Percentiles rank a stretch among this genome's conserved stretches.
phyloP scores from a whole-genome alignment of 1,140 invertebrate species.

The Hetaerina americana region DNA sequence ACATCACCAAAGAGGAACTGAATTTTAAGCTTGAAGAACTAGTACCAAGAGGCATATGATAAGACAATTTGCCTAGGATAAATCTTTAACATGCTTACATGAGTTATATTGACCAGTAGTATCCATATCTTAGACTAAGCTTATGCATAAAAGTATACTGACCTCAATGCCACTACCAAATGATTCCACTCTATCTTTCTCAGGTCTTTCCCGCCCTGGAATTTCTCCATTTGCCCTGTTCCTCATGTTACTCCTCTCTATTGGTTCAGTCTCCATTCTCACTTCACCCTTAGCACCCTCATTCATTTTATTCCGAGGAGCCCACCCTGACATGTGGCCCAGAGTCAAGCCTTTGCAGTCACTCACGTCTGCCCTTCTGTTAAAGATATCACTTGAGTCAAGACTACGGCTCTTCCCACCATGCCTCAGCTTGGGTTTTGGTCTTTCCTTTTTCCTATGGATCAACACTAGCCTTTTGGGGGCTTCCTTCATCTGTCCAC shows the following conservation, averaged over 20 bases:
- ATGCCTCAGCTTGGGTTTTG: slow-evolving; percentile 46
- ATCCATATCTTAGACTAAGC: too few relatives aligned
- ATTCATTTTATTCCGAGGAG: background rate
- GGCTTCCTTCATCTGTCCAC: slow-evolving; percentile 50
- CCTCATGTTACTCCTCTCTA: background rate
- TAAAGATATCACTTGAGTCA: slow-evolving; percentile 62
- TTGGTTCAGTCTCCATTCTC: background rate
- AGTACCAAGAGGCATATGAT: too few relatives aligned
- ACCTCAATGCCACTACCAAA: background rate
- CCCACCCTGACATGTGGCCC: background rate
- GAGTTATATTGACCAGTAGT: too few relatives aligned
- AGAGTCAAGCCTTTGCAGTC: background rate
- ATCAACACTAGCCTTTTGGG: slow-evolving; percentile 61
- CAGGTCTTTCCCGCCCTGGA: background rate
- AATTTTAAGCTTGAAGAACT: too few relatives aligned
- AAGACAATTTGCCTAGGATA: too few relatives aligned
- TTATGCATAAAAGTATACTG: too few relatives aligned
- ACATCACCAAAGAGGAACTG: too few relatives aligned
- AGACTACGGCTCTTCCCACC: slow-evolving; percentile 71
- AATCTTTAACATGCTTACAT: too few relatives aligned
- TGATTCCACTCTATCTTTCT: background rate
- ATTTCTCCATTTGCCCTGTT: background rate
- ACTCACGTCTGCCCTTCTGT: background rate
- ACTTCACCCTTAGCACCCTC: background rate
- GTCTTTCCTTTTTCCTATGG: slow-evolving; percentile 35